phyloP scores from a whole-genome alignment of 1,140 invertebrate species.

The Rhopalosiphum maidis region DNA sequence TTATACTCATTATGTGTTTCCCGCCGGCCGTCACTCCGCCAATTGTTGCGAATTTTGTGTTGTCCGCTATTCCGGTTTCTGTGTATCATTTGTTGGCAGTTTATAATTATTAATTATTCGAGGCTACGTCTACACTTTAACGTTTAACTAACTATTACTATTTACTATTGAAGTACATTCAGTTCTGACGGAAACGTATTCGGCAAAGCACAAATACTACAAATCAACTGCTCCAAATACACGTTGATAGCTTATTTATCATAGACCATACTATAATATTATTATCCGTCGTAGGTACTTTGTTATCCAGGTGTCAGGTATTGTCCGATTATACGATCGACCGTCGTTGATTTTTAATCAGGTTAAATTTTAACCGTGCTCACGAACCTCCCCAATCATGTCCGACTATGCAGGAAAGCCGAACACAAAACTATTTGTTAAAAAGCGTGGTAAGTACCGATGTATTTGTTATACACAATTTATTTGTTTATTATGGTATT shows the following conservation, averaged over 20 bases:
- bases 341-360: neutral
- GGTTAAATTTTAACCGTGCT: neutral
- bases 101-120: neutral
- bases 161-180: no score
- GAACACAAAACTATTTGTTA: conserved; percentile 32
- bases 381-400: neutral
- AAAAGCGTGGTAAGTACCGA: conserved; percentile 35
- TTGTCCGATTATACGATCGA: neutral
- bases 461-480: neutral
- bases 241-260: no score
- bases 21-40: no score
- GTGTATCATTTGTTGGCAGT: neutral
- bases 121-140: neutral
- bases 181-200: no score
- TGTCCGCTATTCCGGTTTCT: neutral
- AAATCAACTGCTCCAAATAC: no score
- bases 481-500: neutral
- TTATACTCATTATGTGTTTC: neutral
- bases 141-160: no score
- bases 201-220: no score
- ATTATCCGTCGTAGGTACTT: neutral
- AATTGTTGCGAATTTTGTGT: neutral
- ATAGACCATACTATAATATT: neutral
- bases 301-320: no score
- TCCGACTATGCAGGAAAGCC: neutral